Evolutionary conservation across 2,113 vertebrate species (phyloP), one percentile per base, ranked within the genome.

Genomic region (Lichenostomus cassidix): DNA sequence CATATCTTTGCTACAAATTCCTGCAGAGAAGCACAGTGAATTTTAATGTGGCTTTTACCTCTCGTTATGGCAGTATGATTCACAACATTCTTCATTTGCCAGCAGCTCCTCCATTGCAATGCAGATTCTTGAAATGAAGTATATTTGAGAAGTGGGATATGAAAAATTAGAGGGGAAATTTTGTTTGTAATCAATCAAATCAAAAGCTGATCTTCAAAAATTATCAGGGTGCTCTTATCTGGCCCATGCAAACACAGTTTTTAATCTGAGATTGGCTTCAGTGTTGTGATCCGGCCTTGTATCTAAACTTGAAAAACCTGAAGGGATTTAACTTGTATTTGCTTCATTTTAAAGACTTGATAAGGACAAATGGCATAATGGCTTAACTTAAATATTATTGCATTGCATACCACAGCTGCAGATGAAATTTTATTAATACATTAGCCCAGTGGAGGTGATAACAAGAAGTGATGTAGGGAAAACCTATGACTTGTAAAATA

Each of bases 21-120:
- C 83, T 77, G 37, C 16, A 80, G 59, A 95, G 73, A 70, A 80
- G 31, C 11, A 49, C 6, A 7, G n/a, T 76, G 63, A 85, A 80
- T 93, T 85, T 92, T 92, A 90, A 90, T 69, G n/a, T 63, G 49
- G 7, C 46, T 93, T 93, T 85, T 69, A 37, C 42, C n/a, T 95
- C 85, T 56, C 21, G 16, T 83, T 83, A 70, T 11, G 5, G 20
- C 33, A 62, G 4, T 37, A 21, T 37, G 46, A 85, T 88, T 93
- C 90, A 58, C 31, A 80, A 15, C 16, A 65, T 49, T 62, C 20
- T 58, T 86, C 11, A 24, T 77, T 76, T 83, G n/a, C 41, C 13
- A 49, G 35, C 39, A 65, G 13, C 20, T 65, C 19, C 28, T 62
- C 22, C 25, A 29, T n/a, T 76, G 50, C 47, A 63, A 29, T 47